Evolutionary conservation across 2,797 vertebrate genomes (phyloP), one percentile per base, ranked within the genome.

Genomic region (Centropyge bicolor): DNA sequence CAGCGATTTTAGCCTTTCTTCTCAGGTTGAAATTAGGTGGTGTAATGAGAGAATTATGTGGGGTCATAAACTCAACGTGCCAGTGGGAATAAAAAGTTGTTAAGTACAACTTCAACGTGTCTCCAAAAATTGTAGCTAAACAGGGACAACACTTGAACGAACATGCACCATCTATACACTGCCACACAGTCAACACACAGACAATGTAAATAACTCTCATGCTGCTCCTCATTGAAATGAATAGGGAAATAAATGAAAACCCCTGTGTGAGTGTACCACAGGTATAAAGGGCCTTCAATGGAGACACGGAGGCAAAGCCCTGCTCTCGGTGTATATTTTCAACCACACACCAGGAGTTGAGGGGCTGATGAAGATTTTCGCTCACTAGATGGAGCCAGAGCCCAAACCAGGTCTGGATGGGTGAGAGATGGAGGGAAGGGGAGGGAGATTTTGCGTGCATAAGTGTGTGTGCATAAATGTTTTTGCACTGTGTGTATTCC

Each of bases 321-420:
- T 59, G 49, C 22, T 46, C 2, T 38, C 5, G 16, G 24, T 46
- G 24, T 48, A 4, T 19, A 13, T 49, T 16, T 10, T 59, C 24
- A 2, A 8, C 6, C 6, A 24, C 9, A 14, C 17, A 0, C 5
- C 51, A 61, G 24, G 1, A 24, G 13, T 12, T 17, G 7, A 65
- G 5, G 13, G 19, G 9, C 43, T 74, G 62, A 60, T 75, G 49
- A 11, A 59, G 54, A 45, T 6, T 12, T 61, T 62, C 61, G 8
- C 43, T 60, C 91, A 90, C 87, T 90, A 92, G 91, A 86, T 89
- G 91, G 91, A 84, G 91, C 84, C 74, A 92, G 40, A 90, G 80
- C 72, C 70, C 74, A 85, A 70, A 69, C 40, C 16, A 41, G 4
- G 4, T 13, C 4, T 9, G 7, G 27, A 2, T 56, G 43, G 43